Evolutionary conservation across 2,113 vertebrate genomes (phyloP).

Genomic region (Nematolebias whitei): DNA sequence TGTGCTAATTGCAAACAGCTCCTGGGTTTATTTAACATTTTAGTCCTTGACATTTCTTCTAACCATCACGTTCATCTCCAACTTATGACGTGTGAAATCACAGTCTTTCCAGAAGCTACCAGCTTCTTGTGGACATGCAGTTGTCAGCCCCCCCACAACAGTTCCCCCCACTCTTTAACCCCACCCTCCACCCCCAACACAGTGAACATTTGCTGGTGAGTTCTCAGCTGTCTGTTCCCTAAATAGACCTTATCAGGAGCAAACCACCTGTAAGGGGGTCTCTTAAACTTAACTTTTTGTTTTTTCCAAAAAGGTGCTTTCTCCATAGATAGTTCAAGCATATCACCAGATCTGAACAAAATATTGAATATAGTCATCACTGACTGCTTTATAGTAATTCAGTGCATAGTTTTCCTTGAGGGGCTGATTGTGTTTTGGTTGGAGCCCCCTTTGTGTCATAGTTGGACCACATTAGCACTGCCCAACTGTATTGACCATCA

Average conservation of each 20-base stretch:
- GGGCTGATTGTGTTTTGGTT: not conserved
- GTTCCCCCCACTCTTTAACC: conserved; percentile 18
- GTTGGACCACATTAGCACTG: conserved; percentile 46
- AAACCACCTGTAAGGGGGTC: conserved; percentile 62
- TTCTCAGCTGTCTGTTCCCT: conserved; percentile 82
- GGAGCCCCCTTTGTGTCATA: conserved; percentile 14
- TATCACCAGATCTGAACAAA: not conserved
- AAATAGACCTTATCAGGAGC: conserved; percentile 79
- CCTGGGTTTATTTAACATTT: not conserved
- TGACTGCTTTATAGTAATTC: not conserved
- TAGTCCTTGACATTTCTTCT: not conserved
- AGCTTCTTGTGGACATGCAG: conserved; percentile 67
- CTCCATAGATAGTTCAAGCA: not conserved
- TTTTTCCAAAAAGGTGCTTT: fast-evolving
- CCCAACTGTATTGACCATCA: conserved; percentile 57
- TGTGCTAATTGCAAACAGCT: not conserved
- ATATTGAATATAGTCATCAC: not conserved
- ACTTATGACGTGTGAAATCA: conserved; percentile 16
- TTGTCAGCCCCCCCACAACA: conserved; percentile 55
- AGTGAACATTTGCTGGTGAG: conserved; percentile 75
- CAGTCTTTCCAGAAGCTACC: conserved; percentile 79
- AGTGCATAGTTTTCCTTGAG: not conserved
- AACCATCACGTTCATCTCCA: not conserved
- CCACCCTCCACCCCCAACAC: conserved; percentile 39
- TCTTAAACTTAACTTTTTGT: not conserved